Evolutionary conservation across 2,888 invertebrate genomes (phyloP).

Genomic region (Panopea generosa): DNA sequence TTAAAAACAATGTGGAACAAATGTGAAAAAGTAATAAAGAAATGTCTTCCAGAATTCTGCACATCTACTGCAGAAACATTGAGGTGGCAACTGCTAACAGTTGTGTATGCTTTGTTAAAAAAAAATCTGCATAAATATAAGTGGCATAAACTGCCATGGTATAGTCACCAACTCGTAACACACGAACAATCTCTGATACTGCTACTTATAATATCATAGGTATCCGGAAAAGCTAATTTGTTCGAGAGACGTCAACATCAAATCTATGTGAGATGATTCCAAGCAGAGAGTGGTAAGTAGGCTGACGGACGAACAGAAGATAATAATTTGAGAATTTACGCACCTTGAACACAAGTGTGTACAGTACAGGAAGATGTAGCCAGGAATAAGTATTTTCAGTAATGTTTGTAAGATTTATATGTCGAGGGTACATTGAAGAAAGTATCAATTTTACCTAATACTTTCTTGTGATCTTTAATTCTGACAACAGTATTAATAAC

Average conservation of each 20-base stretch:
- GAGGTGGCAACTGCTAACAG: too few species aligned
- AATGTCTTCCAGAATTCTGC: conserved; percentile 1
- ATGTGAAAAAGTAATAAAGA: too few species aligned
- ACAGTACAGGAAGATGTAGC: too few species aligned
- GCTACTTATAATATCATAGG: conserved; percentile 68
- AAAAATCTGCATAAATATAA: conserved; percentile 13
- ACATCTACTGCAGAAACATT: too few species aligned
- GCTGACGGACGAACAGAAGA: neutral
- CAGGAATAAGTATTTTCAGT: conserved; percentile 17
- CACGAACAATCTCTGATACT: conserved; percentile 57
- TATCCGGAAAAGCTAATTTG: conserved; percentile 60
- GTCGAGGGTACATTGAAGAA: too few species aligned
- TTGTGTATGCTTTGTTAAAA: neutral
- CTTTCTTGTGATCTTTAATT: too few species aligned
- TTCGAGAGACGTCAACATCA: conserved; percentile 45
- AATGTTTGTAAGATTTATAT: too few species aligned
- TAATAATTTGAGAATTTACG: neutral
- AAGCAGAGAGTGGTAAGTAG: conserved; percentile 42
- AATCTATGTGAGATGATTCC: conserved; percentile 40
- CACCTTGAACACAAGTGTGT: neutral
- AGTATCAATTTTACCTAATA: too few species aligned
- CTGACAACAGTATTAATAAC: too few species aligned
- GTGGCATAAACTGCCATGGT: conserved; percentile 58
- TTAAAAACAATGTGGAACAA: too few species aligned
- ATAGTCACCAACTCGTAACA: conserved; percentile 3